Evolutionary conservation across 2,888 invertebrate species (phyloP).

Genomic region (Napeogenes sylphis): DNA sequence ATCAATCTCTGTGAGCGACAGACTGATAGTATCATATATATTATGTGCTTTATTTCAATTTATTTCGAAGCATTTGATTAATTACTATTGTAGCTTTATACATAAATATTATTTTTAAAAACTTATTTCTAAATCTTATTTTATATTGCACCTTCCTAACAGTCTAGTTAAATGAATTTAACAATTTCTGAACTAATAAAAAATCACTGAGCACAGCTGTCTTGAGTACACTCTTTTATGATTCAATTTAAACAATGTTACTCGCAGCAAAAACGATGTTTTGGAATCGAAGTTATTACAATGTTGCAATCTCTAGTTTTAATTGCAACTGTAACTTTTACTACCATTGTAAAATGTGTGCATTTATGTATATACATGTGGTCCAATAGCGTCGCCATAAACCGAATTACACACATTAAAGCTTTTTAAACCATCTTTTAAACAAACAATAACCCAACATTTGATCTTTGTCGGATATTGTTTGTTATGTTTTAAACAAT

Average conservation of each 20-base stretch:
- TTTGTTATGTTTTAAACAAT: neutral
- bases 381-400: neutral
- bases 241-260: slow-evolving; percentile 1
- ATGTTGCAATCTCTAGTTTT: slow-evolving; percentile 5
- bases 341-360: slow-evolving; percentile 1
- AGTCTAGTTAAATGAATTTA: no score
- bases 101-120: no score
- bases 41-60: no score
- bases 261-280: neutral
- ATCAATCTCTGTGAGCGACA: no score
- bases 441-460: neutral
- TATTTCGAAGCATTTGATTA: no score
- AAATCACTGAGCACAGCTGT: no score
- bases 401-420: neutral
- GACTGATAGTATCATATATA: no score
- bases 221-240: no score
- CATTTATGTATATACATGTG: neutral
- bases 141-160: no score
- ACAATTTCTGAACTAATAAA: no score
- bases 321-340: slow-evolving; percentile 5
- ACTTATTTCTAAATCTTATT: no score
- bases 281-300: neutral
- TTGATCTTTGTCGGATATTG: neutral
- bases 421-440: neutral
- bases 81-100: no score